A percentile compares a stretch with the other conserved stretches of the same genome.
Conservation (phyloP, 2,888 invertebrate species). For the Sepiola atlantica region DNA sequence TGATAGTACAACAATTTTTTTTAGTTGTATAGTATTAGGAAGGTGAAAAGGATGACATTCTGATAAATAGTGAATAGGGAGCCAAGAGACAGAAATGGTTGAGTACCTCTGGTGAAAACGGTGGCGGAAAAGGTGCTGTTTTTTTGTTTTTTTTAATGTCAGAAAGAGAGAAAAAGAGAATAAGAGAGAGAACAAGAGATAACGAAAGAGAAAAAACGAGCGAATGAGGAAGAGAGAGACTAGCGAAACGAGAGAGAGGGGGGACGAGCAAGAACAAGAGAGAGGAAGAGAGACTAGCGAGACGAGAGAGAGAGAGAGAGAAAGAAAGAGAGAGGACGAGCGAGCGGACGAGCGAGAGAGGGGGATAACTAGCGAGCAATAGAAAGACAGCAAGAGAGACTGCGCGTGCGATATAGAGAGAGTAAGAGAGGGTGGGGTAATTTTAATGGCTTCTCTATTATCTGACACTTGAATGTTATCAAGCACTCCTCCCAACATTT, state of each 20-base stretch:
- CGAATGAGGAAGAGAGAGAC: not conserved
- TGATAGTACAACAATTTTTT: too few species aligned
- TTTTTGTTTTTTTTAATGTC: not conserved
- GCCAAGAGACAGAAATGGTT: too few species aligned
- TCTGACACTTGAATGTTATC: conserved; percentile 32
- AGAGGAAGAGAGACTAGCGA: not conserved
- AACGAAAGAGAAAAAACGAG: not conserved
- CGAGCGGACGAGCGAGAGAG: not conserved
- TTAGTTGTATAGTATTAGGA: too few species aligned
- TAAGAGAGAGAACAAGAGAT: not conserved
- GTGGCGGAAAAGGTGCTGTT: not conserved
- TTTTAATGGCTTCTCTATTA: conserved; percentile 14
- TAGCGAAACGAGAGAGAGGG: not conserved
- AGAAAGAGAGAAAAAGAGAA: not conserved
- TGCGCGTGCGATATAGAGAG: not conserved
- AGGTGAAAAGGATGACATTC: too few species aligned
- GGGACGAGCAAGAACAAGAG: not conserved
- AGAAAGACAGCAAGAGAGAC: not conserved
- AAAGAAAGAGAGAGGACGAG: not conserved
- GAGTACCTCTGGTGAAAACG: not conserved
- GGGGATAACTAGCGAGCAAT: not conserved
- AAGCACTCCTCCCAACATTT: not conserved
- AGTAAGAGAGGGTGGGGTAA: too few species aligned
- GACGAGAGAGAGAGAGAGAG: not conserved
- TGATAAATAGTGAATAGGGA: too few species aligned